phyloP scores from a whole-genome alignment of 2,888 invertebrate species.

The Halocaridina rubra region DNA sequence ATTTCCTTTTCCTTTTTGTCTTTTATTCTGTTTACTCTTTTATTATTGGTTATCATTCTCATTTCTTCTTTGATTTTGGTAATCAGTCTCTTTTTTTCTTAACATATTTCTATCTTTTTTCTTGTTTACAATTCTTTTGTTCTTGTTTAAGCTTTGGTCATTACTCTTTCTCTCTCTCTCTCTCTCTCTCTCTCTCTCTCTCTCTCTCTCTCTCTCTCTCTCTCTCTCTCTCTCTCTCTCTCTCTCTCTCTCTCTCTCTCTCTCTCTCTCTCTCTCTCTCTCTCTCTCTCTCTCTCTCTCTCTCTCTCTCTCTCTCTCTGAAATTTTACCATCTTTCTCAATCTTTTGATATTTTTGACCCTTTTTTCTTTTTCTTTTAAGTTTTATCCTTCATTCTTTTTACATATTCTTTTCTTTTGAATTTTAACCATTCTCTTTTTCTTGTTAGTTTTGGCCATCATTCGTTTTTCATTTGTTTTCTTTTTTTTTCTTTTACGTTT shows the following conservation, averaged over 20 bases:
- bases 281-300: background rate
- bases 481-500: background rate
- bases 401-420: background rate
- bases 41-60: background rate
- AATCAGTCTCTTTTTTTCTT: background rate
- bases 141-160: background rate
- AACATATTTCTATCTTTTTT: too few relatives aligned
- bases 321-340: background rate
- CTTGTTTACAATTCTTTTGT: too few relatives aligned
- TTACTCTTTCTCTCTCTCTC: background rate
- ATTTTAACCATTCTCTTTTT: background rate
- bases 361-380: background rate
- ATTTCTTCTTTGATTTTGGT: background rate
- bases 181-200: too few relatives aligned
- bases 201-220: background rate
- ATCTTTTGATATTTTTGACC: background rate
- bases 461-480: background rate
- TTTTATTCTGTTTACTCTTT: background rate
- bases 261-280: background rate
- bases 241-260: conserved; percentile 8
- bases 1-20: background rate
- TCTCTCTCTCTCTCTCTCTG: too few relatives aligned
- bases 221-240: background rate
- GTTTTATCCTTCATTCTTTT: background rate
- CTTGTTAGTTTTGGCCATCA: background rate